These are phyloP conservation scores for Numida meleagris DNA, from an alignment of 2,113 vertebrate species.

Conservation along the genomic window DNA sequence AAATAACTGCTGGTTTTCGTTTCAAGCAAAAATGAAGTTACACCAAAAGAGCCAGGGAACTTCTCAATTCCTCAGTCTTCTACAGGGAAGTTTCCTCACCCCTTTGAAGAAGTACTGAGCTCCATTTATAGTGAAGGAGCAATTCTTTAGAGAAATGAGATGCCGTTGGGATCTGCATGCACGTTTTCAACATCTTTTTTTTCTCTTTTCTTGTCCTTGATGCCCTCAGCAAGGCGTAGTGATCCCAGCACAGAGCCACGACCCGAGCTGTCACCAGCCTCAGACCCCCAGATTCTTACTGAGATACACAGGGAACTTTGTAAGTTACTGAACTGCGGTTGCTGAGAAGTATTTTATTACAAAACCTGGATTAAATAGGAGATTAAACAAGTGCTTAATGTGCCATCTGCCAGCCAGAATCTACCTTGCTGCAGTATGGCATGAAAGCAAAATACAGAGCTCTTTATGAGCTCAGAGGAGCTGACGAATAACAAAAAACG, in stretches of 20 bases:
- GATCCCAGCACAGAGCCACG: neutral
- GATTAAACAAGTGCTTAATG: neutral
- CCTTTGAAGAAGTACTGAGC: neutral
- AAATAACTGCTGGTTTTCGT: neutral
- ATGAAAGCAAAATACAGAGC: neutral
- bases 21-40: neutral
- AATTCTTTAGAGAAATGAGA: neutral
- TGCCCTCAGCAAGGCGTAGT: neutral
- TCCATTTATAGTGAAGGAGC: neutral
- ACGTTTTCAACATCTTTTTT: neutral
- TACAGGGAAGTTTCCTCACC: neutral
- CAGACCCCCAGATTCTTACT: neutral
- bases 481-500: neutral
- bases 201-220: neutral
- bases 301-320: neutral
- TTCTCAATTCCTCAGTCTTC: neutral
- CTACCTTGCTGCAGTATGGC: neutral
- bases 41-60: neutral
- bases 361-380: constrained; percentile 6
- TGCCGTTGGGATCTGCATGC: neutral
- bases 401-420: neutral
- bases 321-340: neutral
- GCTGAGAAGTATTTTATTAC: constrained; percentile 4
- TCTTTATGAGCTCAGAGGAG: neutral
- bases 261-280: neutral